These are phyloP conservation scores for Melanostoma mellinum DNA, from an alignment of 2,888 invertebrate genomes.

Conservation along the genomic window DNA sequence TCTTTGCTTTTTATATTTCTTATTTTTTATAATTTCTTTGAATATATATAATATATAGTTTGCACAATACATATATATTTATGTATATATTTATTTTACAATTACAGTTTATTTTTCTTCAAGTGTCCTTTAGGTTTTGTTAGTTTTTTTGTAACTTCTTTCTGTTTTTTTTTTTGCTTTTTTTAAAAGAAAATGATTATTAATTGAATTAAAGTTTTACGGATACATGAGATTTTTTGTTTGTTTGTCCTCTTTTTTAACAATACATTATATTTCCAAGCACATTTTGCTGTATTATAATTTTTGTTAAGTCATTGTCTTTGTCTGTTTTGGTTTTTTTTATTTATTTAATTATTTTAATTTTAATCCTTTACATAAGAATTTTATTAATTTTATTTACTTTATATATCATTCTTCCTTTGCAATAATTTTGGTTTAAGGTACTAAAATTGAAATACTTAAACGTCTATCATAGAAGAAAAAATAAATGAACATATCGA, in stretches of 20 bases:
- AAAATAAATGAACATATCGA: conserved; percentile 9
- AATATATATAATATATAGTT: conserved; percentile 67
- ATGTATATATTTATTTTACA: conserved; percentile 43
- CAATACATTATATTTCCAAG: conserved; percentile 4
- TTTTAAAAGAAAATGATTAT: conserved; percentile 19
- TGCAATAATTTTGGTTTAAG: conserved; percentile 41
- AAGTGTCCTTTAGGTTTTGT: conserved; percentile 39
- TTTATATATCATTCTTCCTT: conserved; percentile 5
- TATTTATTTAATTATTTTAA: not conserved
- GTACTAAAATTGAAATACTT: conserved; percentile 64
- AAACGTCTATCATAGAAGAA: conserved; percentile 38
- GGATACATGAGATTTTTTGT: conserved; percentile 3
- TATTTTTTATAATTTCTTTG: conserved; percentile 37
- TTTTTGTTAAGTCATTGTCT: not conserved
- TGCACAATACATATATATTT: conserved; percentile 50
- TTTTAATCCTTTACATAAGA: not conserved
- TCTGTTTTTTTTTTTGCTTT: conserved; percentile 14
- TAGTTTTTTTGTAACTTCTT: conserved; percentile 10
- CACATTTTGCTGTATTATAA: not conserved
- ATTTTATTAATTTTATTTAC: not conserved
- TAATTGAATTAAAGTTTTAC: not conserved
- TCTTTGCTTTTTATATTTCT: conserved; percentile 14
- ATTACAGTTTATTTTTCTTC: conserved; percentile 54
- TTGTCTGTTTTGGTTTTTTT: not conserved
- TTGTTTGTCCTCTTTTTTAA: conserved; percentile 7